Evolutionary conservation across 2,113 vertebrate species (phyloP).

Genomic region (Naja naja): DNA sequence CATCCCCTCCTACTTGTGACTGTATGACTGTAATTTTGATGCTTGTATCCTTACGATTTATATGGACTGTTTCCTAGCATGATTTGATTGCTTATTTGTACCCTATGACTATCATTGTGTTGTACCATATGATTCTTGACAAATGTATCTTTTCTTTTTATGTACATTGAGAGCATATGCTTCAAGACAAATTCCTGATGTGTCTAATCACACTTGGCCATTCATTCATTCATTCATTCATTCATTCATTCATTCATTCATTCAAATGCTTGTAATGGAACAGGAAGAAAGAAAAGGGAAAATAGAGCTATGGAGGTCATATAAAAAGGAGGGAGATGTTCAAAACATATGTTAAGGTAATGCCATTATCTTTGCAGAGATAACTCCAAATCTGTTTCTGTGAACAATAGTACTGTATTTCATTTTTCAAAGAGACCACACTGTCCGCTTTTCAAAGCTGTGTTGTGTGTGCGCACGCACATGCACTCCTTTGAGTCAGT

Average conservation of each 20-base stretch:
- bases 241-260: too few relatives aligned
- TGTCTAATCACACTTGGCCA: too few relatives aligned
- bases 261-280: not conserved
- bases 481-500: not conserved
- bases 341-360: not conserved
- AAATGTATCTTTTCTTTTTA: too few relatives aligned
- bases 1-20: not conserved
- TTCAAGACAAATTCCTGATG: too few relatives aligned
- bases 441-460: not conserved
- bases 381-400: not conserved
- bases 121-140: too few relatives aligned
- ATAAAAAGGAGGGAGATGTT: not conserved
- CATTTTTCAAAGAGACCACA: not conserved
- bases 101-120: too few relatives aligned
- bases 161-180: too few relatives aligned
- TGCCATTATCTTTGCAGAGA: not conserved
- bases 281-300: not conserved
- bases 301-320: not conserved
- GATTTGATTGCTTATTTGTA: too few relatives aligned
- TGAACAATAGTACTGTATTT: not conserved
- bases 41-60: too few relatives aligned
- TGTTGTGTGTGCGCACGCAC: fast-evolving
- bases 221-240: too few relatives aligned
- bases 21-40: too few relatives aligned
- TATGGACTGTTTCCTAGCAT: too few relatives aligned